Conservation (phyloP, 2,797 vertebrate genomes). For the Pteronotus mesoamericanus region DNA sequence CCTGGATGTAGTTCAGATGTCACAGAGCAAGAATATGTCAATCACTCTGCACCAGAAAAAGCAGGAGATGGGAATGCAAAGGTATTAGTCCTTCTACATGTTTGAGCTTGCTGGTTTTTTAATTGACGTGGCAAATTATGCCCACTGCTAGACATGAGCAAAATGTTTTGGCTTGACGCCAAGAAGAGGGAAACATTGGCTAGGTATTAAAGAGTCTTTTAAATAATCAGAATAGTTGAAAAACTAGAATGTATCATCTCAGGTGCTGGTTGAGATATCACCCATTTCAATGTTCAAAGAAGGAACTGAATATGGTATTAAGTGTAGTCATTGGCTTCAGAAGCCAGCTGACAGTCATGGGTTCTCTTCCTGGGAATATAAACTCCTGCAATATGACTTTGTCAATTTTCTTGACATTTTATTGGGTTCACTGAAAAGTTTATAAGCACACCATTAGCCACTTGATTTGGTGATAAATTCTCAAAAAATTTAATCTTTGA, state of each 20-base stretch:
- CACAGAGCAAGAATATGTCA: background rate
- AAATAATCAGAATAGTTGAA: background rate
- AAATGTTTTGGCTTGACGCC: conserved; percentile 9
- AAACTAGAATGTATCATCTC: background rate
- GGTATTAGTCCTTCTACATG: background rate
- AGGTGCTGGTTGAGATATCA: background rate
- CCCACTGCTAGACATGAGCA: background rate
- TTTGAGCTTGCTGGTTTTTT: conserved; percentile 49
- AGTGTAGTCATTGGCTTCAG: background rate
- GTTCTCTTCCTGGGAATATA: background rate
- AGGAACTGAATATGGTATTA: background rate
- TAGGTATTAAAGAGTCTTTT: conserved; percentile 29
- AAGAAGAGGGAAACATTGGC: background rate
- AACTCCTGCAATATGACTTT: background rate
- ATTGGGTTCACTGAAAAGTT: background rate
- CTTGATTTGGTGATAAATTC: background rate
- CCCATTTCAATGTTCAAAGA: background rate
- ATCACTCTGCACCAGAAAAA: background rate
- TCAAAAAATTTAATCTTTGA: background rate
- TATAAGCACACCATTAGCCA: background rate
- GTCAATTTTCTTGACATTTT: background rate
- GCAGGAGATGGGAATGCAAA: background rate
- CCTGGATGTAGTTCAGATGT: background rate
- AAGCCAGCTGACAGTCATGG: background rate
- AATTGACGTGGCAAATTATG: background rate